Conservation (phyloP, 2,888 invertebrate species). For the Myopa tessellatipennis region DNA sequence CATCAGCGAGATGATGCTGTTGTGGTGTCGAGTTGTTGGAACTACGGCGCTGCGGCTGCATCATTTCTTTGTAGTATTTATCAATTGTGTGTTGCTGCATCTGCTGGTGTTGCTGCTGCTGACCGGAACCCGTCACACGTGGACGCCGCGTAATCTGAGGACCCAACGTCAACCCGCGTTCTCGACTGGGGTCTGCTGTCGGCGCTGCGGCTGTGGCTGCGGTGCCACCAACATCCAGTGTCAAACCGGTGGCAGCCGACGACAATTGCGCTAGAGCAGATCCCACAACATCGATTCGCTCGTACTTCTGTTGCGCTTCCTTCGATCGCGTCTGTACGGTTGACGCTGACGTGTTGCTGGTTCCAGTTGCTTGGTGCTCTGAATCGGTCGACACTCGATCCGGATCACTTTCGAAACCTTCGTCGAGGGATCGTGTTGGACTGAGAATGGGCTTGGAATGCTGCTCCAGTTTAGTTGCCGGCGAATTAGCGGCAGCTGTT, state of each 20-base stretch:
- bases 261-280: slow-evolving; percentile 65
- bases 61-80: slow-evolving; percentile 55
- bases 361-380: slow-evolving; percentile 65
- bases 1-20: slow-evolving; percentile 38
- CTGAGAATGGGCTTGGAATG: slow-evolving; percentile 68
- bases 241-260: slow-evolving; percentile 63
- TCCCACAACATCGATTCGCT: slow-evolving; percentile 53
- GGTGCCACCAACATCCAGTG: slow-evolving; percentile 47
- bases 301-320: slow-evolving; percentile 18
- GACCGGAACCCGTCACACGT: slow-evolving; percentile 26
- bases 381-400: slow-evolving; percentile 69
- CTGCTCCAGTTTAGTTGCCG: slow-evolving; percentile 59
- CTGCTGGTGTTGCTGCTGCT: slow-evolving; percentile 30
- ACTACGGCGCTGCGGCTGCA: slow-evolving; percentile 38
- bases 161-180: slow-evolving; percentile 52
- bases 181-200: slow-evolving; percentile 33
- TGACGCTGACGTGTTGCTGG: slow-evolving; percentile 46
- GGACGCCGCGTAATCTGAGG: slow-evolving; percentile 65
- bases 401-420: slow-evolving; percentile 69
- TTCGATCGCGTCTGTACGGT: slow-evolving; percentile 35
- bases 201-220: slow-evolving; percentile 49
- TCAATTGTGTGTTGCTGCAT: slow-evolving; percentile 36
- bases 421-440: slow-evolving; percentile 68
- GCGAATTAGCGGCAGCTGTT: slow-evolving; percentile 45
- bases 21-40: slow-evolving; percentile 33